Evolutionary conservation across 2,888 invertebrate genomes (phyloP).

Genomic region (Epirrhoe alternata): DNA sequence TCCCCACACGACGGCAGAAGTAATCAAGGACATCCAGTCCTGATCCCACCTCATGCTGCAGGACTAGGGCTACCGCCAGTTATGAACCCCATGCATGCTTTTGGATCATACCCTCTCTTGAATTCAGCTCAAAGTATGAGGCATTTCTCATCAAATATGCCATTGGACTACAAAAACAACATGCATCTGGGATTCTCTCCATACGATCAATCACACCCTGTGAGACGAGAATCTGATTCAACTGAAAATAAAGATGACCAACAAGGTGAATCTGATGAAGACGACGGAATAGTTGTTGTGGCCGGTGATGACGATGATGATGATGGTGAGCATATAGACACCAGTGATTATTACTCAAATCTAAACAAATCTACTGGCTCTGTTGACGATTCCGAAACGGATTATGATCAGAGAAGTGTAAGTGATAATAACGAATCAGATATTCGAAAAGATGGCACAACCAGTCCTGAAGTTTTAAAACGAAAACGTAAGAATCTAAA

Average conservation of each 20-base stretch:
- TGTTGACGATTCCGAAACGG: conserved; percentile 75
- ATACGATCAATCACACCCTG: conserved; percentile 68
- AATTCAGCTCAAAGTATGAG: conserved; percentile 89
- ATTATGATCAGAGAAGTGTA: conserved; percentile 75
- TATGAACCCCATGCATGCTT: conserved; percentile 89
- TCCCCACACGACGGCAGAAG: conserved; percentile 97
- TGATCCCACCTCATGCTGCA: conserved; percentile 89
- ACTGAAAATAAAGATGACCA: conserved; percentile 85
- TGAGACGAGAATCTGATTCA: conserved; percentile 70
- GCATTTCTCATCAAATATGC: conserved; percentile 79
- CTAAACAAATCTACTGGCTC: conserved; percentile 74
- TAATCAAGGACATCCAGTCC: conserved; percentile 92
- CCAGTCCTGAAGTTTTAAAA: conserved; percentile 87
- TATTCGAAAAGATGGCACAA: conserved; percentile 78
- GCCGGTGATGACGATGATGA: conserved; percentile 91
- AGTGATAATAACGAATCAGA: conserved; percentile 76
- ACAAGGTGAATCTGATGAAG: conserved; percentile 88
- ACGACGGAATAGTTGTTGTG: conserved; percentile 92
- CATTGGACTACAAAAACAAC: conserved; percentile 81
- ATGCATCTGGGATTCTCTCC: conserved; percentile 71
- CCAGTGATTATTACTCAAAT: conserved; percentile 76
- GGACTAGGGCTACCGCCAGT: conserved; percentile 88
- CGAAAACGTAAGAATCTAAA: conserved; percentile 95
- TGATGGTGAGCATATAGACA: conserved; percentile 84
- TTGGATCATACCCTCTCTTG: conserved; percentile 91